Conservation (phyloP, 35 echinoderm and acorn worm genomes). For the Ptychodera flava region DNA sequence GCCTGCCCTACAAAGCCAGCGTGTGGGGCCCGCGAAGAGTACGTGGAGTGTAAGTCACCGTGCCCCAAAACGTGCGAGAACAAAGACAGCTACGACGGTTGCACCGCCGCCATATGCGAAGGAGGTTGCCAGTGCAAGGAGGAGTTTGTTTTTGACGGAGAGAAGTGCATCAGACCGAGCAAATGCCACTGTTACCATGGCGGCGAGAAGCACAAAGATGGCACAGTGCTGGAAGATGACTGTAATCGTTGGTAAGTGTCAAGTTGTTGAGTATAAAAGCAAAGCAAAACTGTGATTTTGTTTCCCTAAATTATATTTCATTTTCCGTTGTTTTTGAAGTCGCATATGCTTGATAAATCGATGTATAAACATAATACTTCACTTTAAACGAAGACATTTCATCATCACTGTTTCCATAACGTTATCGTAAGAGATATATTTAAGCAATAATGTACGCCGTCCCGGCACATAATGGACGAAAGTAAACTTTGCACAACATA, state of each 20-base stretch:
- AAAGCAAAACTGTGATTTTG: too few species aligned
- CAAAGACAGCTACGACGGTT: conserved; percentile 42
- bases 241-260: conserved; percentile 77
- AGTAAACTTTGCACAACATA: too few species aligned
- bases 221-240: conserved; percentile 31
- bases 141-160: conserved; percentile 17
- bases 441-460: too few species aligned
- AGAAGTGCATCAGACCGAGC: conserved; percentile 21
- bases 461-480: too few species aligned
- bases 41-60: conserved; percentile 30
- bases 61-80: conserved; percentile 50
- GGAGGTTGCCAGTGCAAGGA: conserved; percentile 44
- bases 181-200: conserved; percentile 62
- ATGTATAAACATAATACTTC: neutral
- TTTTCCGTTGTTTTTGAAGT: too few species aligned
- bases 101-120: conserved; percentile 23
- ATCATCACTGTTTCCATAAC: too few species aligned
- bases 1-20: conserved; percentile 33
- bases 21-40: conserved; percentile 47
- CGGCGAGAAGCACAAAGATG: conserved; percentile 34
- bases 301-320: neutral
- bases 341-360: neutral
- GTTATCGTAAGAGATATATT: too few species aligned
- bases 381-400: neutral
- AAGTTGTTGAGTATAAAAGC: too few species aligned